Percentiles rank a stretch among this genome's conserved stretches.
Conservation (phyloP, 2,888 invertebrate genomes). For the Chloromyia formosa region DNA sequence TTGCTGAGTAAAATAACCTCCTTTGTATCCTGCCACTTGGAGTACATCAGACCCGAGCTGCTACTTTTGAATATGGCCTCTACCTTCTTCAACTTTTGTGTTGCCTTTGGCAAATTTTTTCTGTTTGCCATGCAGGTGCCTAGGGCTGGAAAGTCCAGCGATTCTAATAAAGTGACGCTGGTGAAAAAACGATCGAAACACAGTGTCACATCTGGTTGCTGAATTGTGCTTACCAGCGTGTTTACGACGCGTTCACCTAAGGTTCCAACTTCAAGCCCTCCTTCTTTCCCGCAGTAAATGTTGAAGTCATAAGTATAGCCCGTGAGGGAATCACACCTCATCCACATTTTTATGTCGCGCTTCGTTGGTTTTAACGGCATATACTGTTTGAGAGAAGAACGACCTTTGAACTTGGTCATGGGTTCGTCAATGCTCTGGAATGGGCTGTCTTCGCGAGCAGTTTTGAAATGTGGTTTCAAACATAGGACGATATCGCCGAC, state of each 20-base stretch:
- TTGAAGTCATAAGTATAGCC: neutral
- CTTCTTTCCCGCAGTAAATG: constrained; percentile 13
- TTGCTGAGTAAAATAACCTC: constrained; percentile 41
- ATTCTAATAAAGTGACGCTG: constrained; percentile 1
- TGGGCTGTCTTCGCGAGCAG: neutral
- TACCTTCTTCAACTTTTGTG: constrained; percentile 38
- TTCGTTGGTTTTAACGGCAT: constrained; percentile 11
- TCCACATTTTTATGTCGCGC: neutral
- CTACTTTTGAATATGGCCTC: constrained; percentile 34
- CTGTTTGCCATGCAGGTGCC: constrained; percentile 37
- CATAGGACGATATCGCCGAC: neutral
- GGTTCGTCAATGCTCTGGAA: constrained; percentile 21
- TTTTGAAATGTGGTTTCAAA: neutral
- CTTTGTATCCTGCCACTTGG: constrained; percentile 43
- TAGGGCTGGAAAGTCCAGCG: constrained; percentile 27
- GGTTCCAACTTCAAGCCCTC: too few relatives aligned
- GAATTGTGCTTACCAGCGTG: neutral
- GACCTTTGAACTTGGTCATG: constrained; percentile 27
- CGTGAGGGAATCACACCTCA: constrained; percentile 11
- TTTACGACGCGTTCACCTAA: constrained; percentile 15
- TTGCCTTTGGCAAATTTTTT: neutral
- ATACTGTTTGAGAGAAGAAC: constrained; percentile 18
- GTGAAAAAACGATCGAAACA: constrained; percentile 47
- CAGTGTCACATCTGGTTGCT: neutral
- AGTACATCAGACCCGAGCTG: constrained; percentile 41